Conservation (phyloP, 92 coral and sea anemone genomes). For the Hydrozoanthus gracilis region DNA sequence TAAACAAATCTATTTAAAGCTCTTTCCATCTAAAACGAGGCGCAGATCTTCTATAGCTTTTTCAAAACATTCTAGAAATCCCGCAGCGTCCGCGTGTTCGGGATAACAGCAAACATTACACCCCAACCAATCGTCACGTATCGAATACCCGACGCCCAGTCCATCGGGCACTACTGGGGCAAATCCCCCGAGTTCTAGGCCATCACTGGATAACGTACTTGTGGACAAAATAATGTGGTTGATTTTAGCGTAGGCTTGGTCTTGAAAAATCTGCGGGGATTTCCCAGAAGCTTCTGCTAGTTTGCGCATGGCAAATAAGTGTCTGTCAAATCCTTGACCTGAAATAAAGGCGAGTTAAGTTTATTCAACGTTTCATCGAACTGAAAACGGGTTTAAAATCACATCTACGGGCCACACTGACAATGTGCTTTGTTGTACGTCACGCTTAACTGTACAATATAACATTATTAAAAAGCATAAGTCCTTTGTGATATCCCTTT, state of each 20-base stretch:
- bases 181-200: conserved; percentile 91
- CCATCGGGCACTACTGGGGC: conserved; percentile 97
- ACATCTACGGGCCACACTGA: too few species aligned
- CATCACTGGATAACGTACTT: conserved; percentile 93
- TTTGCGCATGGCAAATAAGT: conserved; percentile 85
- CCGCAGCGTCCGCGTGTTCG: conserved; percentile 76
- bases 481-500: neutral
- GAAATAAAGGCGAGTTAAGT: neutral
- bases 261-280: conserved; percentile 87
- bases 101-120: conserved; percentile 88
- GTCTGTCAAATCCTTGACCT: conserved; percentile 99
- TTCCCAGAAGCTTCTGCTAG: conserved; percentile 81
- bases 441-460: too few species aligned
- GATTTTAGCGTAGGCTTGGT: conserved; percentile 78
- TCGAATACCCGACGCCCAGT: conserved; percentile 91
- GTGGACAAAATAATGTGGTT: conserved; percentile 92
- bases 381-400: too few species aligned
- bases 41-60: conserved; percentile 86
- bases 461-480: neutral
- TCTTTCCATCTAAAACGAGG: conserved; percentile 88
- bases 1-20: conserved; percentile 66
- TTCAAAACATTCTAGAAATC: conserved; percentile 81
- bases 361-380: too few species aligned
- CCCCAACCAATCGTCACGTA: conserved; percentile 79
- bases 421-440: too few species aligned